Evolutionary conservation across 1,140 invertebrate genomes (phyloP), one percentile per base, ranked within the genome.

Genomic region (Drosophila nannoptera): DNA sequence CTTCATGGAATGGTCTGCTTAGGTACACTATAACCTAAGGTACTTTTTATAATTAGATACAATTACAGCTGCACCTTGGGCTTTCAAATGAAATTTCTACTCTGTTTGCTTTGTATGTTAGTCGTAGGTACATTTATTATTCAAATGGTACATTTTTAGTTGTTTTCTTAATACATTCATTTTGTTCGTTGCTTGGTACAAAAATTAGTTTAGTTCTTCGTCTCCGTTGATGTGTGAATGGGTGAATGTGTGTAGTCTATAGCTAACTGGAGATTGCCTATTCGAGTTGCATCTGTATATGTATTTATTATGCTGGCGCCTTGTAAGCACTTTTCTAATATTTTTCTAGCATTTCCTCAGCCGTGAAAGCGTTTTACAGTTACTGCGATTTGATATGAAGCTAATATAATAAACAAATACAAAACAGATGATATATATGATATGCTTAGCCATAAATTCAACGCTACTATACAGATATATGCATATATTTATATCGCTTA

Each of bases 391-490:
- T 84, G 80, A 83, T 84, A 83, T 83, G 76, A 78, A 75, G 78
- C 78, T 80, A 78, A 78, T 72, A 49, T 80, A 64, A 67, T 68
- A 70, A 84, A 83, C 84, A 84, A 76, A 83, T 80, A 84, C 70
- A 83, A 66, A 66, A 46, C 16, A 46, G 9, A 8, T 73, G 61
- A 62, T 59, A 56, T 40, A 62, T 66, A 61, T 70, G 76, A 84
- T 83, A 84, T 84, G 80, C 80, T 73, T 83, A 84, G 48, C 78
- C 84, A 77, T 80, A 83, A 83, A 63, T 74, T 83, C 76, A 84
- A 83, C 81, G 80, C 76, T 68, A 46, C 78, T 80, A 68, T 64
- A 42, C 11, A 14, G 42, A 40, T 14, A 60, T 59, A 49, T 55
- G n/a, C 45, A 12, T 55, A 40, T 48, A 40, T 54, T 32, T 55